Conservation (phyloP, 2,113 vertebrate species). For the Lonchura striata region DNA sequence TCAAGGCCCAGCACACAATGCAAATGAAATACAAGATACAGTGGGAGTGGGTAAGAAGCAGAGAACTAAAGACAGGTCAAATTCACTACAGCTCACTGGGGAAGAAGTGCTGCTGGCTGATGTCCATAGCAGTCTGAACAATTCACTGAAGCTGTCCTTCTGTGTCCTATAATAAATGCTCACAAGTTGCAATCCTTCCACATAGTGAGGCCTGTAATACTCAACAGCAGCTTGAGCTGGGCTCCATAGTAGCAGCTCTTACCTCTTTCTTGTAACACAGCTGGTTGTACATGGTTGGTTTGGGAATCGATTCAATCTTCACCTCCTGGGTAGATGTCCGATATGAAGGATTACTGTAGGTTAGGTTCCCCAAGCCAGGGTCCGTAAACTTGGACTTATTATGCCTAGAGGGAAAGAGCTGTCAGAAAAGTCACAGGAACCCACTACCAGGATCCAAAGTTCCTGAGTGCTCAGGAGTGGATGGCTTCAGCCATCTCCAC, state of each 20-base stretch:
- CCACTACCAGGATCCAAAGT: background rate
- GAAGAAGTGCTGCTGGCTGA: background rate
- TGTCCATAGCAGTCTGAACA: background rate
- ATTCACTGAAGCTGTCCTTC: background rate
- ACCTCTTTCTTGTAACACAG: slow-evolving; percentile 98
- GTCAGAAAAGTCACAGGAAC: background rate
- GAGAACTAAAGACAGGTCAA: background rate
- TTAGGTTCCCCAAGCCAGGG: slow-evolving; percentile 90
- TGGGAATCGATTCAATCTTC: slow-evolving; percentile 93
- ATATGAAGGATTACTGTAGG: slow-evolving; percentile 98
- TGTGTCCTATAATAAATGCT: background rate
- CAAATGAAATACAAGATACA: background rate
- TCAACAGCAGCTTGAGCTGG: background rate
- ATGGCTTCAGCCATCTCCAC: background rate
- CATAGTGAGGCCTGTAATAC: background rate
- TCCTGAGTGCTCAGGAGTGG: background rate
- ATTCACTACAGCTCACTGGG: background rate
- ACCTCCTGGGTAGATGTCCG: slow-evolving; percentile 97
- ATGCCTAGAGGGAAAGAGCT: slow-evolving; percentile 78
- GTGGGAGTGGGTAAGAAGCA: background rate
- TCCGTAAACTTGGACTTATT: slow-evolving; percentile 95
- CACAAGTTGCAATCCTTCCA: background rate
- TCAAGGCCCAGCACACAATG: background rate
- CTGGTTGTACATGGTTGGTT: slow-evolving; percentile 91
- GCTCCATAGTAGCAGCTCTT: background rate